A percentile compares a stretch with the other conserved stretches of the same genome.
These are phyloP conservation scores for Diabrotica virgifera DNA, from an alignment of 1,140 invertebrate species.

Conservation along the genomic window DNA sequence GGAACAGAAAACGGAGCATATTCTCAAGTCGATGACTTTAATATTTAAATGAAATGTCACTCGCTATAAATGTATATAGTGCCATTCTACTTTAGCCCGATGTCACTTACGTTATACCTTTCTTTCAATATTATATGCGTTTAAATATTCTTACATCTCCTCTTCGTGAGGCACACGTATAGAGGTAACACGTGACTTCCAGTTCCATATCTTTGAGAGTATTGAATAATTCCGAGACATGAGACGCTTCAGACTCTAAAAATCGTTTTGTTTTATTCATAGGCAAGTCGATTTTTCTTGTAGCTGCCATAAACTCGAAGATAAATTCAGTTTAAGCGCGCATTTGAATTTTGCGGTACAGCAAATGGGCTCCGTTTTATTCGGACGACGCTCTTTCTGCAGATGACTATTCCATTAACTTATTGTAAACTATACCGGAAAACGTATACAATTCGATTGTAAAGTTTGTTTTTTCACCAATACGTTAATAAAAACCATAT, in stretches of 20 bases:
- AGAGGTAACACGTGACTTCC: conserved; percentile 35
- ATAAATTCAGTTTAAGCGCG: conserved; percentile 34
- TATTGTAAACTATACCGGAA: conserved; percentile 26
- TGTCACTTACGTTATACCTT: conserved; percentile 29
- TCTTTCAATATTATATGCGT: conserved; percentile 33
- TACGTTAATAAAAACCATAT: no score
- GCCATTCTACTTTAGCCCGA: conserved; percentile 17
- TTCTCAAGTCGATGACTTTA: conserved; percentile 13
- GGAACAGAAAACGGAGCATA: background rate
- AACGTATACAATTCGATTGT: background rate
- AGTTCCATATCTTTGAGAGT: conserved; percentile 37
- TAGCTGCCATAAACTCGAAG: conserved; percentile 35
- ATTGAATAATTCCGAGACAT: conserved; percentile 39
- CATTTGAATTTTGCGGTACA: conserved; percentile 31
- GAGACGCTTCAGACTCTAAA: conserved; percentile 35
- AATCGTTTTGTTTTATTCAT: conserved; percentile 43
- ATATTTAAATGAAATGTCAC: conserved; percentile 22
- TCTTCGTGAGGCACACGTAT: conserved; percentile 6
- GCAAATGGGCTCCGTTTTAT: conserved; percentile 27
- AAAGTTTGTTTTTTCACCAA: no score
- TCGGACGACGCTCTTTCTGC: background rate
- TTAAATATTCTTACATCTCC: conserved; percentile 39
- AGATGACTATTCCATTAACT: conserved; percentile 24
- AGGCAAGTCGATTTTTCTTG: conserved; percentile 37
- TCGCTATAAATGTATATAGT: conserved; percentile 20